phyloP scores from a whole-genome alignment of 37 sponge, comb jelly and placozoan genomes.

The Petrosia ficiformis region DNA sequence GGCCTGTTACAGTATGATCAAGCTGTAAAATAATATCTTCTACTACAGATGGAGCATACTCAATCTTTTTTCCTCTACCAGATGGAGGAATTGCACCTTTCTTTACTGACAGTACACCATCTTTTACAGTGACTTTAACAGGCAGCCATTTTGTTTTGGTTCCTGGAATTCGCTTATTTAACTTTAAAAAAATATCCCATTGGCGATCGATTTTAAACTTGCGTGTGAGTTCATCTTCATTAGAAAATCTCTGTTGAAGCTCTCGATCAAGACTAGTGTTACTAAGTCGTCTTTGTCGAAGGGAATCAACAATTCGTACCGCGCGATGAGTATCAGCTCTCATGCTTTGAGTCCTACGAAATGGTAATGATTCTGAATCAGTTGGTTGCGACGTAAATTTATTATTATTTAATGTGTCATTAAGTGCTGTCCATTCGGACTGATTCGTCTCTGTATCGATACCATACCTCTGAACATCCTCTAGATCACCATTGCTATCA shows the following conservation, averaged over 20 bases:
- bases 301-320: constrained; percentile 49
- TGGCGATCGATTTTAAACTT: constrained; percentile 32
- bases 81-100: constrained; percentile 28
- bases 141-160: constrained; percentile 72
- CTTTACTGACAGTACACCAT: constrained; percentile 25
- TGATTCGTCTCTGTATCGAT: neutral
- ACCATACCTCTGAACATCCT: neutral
- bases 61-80: no score
- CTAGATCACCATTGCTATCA: neutral
- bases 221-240: constrained; percentile 41
- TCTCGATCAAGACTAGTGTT: constrained; percentile 47
- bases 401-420: neutral
- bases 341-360: constrained; percentile 64
- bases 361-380: constrained; percentile 38
- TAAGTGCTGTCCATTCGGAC: neutral
- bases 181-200: constrained; percentile 70
- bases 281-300: constrained; percentile 50
- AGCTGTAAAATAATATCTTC: constrained; percentile 60
- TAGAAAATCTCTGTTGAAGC: neutral
- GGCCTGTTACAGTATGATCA: constrained; percentile 58
- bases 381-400: neutral
- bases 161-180: constrained; percentile 49
- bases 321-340: constrained; percentile 43
- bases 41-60: no score
- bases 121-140: constrained; percentile 65